Base-by-base conservation (phyloP, 1,140 invertebrate genomes). In the Drosophila jambulina region DNA sequence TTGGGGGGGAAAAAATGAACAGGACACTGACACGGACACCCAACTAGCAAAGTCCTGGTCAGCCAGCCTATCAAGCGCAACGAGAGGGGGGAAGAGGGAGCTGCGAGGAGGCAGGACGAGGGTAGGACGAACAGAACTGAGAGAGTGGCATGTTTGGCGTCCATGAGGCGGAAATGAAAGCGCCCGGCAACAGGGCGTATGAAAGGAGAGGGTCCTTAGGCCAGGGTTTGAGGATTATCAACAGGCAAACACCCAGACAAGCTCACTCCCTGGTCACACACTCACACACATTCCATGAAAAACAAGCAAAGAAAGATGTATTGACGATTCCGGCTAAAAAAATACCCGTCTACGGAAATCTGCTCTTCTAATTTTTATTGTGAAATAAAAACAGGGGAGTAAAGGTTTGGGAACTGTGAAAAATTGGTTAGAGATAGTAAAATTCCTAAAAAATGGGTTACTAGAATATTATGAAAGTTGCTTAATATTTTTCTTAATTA, bases 121-220 rank as follows among this genome's bases (percentile, higher is more conserved):
- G 49, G 13, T 19, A 9, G 40, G 32, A 56, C 29, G 27, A 21
- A 34, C 10, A n/a, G 27, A 38, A 19, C 53, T 49, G 43, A 27
- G 60, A 64, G 72, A 78, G 62, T 87, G 84, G 69, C 84, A 87
- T 87, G 84, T 87, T 87, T 88, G 84, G 80, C 84, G 84, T 87
- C 84, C 85, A 88, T 88, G 84, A 88, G 80, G 84, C 84, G 85
- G 85, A 87, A 87, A 87, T 88, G 77, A 88, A 87, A 80, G 83
- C 80, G 77, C 80, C 75, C 76, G 80, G 72, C 83, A 75, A 72
- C 82, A 79, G 58, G 64, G 72, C 42, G 54, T 43, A 49, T 36
- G 60, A 23, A 23, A 17, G 45, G 21, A 46, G 32, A 42, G 46
- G 54, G 34, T 34, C 42, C 69, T 34, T 67, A 64, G 63, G 21